phyloP scores from a whole-genome alignment of 2,113 vertebrate genomes.

The Pelecanoides urinatrix region DNA sequence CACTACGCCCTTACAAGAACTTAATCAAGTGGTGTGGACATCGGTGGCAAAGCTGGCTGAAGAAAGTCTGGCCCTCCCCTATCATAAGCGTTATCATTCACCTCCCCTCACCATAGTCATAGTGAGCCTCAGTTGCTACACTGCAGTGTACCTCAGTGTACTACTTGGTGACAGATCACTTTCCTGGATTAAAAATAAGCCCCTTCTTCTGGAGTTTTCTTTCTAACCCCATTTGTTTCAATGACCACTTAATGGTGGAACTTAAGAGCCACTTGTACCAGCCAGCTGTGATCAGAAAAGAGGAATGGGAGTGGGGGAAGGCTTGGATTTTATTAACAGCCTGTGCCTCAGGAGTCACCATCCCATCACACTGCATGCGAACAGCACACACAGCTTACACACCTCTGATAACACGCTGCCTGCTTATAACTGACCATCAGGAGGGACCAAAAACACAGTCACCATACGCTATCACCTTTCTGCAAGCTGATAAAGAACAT shows the following conservation, averaged over 20 bases:
- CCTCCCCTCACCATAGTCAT: not conserved
- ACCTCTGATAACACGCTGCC: not conserved
- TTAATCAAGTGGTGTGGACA: not conserved
- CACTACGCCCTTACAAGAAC: not conserved
- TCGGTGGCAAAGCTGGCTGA: not conserved
- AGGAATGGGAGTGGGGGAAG: fast-evolving
- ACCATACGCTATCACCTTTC: not conserved
- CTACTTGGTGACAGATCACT: not conserved
- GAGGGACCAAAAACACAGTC: not conserved
- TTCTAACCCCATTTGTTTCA: not conserved
- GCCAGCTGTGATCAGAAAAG: not conserved
- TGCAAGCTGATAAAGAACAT: not conserved
- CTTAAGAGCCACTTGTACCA: not conserved
- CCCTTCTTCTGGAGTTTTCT: not conserved
- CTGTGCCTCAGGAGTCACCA: not conserved
- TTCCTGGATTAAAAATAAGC: not conserved
- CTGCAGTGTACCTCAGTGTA: not conserved
- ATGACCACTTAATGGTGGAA: not conserved
- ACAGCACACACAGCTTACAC: not conserved
- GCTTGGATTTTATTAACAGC: not conserved
- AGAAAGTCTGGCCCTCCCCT: not conserved
- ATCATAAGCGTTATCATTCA: not conserved
- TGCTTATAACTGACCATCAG: not conserved
- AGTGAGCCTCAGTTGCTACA: not conserved
- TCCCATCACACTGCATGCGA: not conserved